Conservation (phyloP, 1,140 invertebrate species). For the Aphaenogaster floridana region DNA sequence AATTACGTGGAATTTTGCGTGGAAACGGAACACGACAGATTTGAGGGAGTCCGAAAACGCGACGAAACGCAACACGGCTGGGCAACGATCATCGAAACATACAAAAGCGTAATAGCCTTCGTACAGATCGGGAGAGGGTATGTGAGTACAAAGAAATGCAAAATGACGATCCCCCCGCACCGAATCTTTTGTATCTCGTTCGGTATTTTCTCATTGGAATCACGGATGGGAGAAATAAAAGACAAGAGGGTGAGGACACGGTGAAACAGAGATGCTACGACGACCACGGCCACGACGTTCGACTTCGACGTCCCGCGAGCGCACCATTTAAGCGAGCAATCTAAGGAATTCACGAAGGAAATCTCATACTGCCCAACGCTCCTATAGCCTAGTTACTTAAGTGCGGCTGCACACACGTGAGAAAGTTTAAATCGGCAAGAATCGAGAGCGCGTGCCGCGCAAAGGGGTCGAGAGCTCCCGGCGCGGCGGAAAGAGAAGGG, state of each 20-base stretch:
- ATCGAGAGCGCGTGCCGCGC: neutral
- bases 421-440: constrained; percentile 43
- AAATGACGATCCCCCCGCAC: constrained; percentile 2
- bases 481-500: neutral
- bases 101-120: neutral
- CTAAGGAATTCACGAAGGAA: constrained; percentile 35
- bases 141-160: constrained; percentile 30
- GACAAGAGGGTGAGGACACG: neutral
- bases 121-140: neutral
- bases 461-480: neutral
- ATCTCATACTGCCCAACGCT: constrained; percentile 76
- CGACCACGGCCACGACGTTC: constrained; percentile 21
- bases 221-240: neutral
- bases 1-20: neutral
- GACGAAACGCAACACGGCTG: neutral
- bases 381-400: constrained; percentile 75
- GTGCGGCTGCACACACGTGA: constrained; percentile 45
- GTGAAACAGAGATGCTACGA: constrained; percentile 40
- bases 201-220: neutral
- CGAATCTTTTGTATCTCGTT: constrained; percentile 15
- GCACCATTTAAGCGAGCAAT: constrained; percentile 39
- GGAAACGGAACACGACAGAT: neutral
- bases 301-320: constrained; percentile 22
- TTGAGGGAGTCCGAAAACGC: neutral
- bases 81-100: constrained; percentile 5